Evolutionary conservation across 2,113 vertebrate species (phyloP).

Genomic region (Dolichotis patagonum): DNA sequence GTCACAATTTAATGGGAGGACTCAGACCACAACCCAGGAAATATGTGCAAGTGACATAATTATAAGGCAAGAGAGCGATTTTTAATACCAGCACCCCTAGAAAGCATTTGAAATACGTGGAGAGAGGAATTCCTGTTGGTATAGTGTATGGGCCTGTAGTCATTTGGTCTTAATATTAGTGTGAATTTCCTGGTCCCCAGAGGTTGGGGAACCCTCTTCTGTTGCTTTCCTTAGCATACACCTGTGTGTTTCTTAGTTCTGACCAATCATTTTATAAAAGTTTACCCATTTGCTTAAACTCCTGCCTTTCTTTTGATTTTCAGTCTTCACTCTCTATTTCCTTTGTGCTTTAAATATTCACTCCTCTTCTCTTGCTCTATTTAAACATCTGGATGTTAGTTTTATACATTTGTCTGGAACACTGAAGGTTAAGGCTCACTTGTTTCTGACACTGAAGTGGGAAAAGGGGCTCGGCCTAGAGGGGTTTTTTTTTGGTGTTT

Average conservation of each 20-base stretch:
- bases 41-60: neutral
- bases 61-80: neutral
- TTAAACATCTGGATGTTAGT: neutral
- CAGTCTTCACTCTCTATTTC: neutral
- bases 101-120: neutral
- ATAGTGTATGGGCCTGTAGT: neutral
- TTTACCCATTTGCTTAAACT: neutral
- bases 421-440: neutral
- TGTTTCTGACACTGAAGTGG: neutral
- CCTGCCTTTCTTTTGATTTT: neutral
- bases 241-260: neutral
- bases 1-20: neutral
- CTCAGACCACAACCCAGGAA: neutral
- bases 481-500: neutral
- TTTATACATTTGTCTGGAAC: neutral
- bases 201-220: neutral
- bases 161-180: neutral
- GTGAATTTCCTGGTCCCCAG: neutral
- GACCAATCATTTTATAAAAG: neutral
- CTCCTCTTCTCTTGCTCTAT: accelerated
- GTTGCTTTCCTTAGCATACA: neutral
- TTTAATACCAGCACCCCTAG: neutral
- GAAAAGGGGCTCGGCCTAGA: neutral
- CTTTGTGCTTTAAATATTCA: neutral
- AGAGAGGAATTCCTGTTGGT: neutral